Evolutionary conservation across 2,113 vertebrate species (phyloP).

Genomic region (Heloderma charlesbogerti): DNA sequence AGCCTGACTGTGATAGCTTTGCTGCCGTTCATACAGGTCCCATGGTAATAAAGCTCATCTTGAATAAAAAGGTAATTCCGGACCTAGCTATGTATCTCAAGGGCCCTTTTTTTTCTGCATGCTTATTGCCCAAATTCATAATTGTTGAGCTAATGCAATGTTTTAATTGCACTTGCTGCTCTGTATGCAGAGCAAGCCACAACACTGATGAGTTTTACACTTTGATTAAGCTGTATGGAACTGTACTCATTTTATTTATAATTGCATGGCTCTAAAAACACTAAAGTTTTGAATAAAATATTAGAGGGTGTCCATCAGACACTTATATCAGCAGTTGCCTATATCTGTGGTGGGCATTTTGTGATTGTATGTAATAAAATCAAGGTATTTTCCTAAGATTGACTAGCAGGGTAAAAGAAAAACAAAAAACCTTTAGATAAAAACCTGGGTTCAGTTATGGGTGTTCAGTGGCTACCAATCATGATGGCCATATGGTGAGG

Average conservation of each 20-base stretch:
- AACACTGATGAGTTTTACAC: conserved; percentile 52
- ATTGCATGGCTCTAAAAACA: not conserved
- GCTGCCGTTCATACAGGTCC: conserved; percentile 42
- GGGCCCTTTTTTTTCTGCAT: conserved; percentile 23
- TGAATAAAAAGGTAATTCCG: conserved; percentile 59
- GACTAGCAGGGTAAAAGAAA: not conserved
- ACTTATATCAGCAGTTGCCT: too few relatives aligned
- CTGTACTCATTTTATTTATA: conserved; percentile 51
- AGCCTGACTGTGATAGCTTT: conserved; percentile 50
- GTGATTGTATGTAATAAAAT: too few relatives aligned
- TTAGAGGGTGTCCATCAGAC: not conserved
- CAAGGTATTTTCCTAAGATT: not conserved
- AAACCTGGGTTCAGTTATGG: not conserved
- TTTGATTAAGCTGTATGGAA: conserved; percentile 58
- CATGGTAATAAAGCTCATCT: conserved; percentile 43
- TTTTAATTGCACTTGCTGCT: conserved; percentile 62
- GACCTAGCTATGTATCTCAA: conserved; percentile 36
- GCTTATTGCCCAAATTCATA: conserved; percentile 51
- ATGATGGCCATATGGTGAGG: not conserved
- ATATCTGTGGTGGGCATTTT: not conserved
- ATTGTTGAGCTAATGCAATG: conserved; percentile 45
- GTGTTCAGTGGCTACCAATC: not conserved
- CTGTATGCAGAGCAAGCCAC: conserved; percentile 27
- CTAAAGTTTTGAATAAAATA: not conserved
- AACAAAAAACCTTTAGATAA: not conserved